phyloP scores from a whole-genome alignment of 2,113 vertebrate species.

The Pachyramphus minor region DNA sequence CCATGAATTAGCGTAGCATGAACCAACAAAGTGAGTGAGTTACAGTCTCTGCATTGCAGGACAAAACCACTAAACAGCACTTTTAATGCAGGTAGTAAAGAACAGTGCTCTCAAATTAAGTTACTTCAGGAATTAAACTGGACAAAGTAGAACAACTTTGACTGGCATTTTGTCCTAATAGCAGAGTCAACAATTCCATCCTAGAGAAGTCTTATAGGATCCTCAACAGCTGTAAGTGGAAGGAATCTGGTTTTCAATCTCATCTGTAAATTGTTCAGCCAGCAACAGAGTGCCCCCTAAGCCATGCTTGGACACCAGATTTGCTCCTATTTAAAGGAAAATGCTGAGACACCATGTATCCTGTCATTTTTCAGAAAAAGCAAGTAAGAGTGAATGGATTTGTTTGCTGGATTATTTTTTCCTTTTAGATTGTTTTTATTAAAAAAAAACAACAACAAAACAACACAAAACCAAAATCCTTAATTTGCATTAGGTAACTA shows the following conservation, averaged over 20 bases:
- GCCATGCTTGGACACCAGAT: background rate
- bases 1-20: background rate
- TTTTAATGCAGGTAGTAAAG: background rate
- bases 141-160: background rate
- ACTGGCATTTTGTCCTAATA: background rate
- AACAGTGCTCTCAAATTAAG: background rate
- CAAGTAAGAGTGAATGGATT: background rate
- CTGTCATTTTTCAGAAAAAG: background rate
- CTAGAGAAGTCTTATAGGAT: background rate
- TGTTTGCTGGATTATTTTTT: background rate
- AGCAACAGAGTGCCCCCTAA: constrained; percentile 16
- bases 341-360: background rate
- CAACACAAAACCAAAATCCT: too few relatives aligned
- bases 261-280: background rate
- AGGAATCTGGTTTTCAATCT: background rate
- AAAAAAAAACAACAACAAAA: too few relatives aligned
- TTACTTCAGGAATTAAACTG: background rate
- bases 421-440: background rate
- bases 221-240: background rate
- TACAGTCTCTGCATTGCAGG: constrained; percentile 30
- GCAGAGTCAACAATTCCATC: background rate
- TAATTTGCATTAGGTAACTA: background rate
- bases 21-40: background rate
- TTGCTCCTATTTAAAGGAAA: background rate
- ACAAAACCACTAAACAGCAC: background rate